Conservation (phyloP, 2,888 invertebrate species). For the Ormyrus pomaceus region DNA sequence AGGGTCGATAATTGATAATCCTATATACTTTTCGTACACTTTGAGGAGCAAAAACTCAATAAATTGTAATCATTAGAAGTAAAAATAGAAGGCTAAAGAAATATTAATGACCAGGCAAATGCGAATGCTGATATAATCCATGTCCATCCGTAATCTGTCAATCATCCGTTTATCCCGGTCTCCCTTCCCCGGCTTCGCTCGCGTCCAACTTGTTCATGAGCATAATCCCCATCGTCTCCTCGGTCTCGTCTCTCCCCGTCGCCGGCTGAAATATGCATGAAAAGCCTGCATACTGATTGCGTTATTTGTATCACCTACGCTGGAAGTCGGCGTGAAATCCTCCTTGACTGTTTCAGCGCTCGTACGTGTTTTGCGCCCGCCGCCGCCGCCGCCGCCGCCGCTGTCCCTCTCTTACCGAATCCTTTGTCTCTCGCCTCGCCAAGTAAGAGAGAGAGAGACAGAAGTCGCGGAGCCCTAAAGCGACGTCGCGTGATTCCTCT, state of each 20-base stretch:
- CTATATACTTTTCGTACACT: too few relatives aligned
- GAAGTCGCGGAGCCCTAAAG: constrained; percentile 14
- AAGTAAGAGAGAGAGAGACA: constrained; percentile 6
- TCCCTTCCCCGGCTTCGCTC: not conserved
- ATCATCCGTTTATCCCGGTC: not conserved
- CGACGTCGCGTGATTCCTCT: constrained; percentile 55
- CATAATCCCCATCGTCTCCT: constrained; percentile 32
- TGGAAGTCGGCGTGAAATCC: constrained; percentile 61
- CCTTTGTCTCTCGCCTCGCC: constrained; percentile 39
- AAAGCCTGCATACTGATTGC: constrained; percentile 74
- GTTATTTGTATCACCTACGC: constrained; percentile 72
- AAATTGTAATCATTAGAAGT: too few relatives aligned
- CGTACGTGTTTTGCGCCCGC: constrained; percentile 41
- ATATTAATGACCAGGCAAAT: too few relatives aligned
- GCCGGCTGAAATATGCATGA: constrained; percentile 72
- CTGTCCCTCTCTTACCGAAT: constrained; percentile 21
- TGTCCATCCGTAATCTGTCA: not conserved
- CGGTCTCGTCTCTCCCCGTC: constrained; percentile 4
- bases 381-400: not conserved
- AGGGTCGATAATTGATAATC: too few relatives aligned
- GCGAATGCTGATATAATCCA: too few relatives aligned
- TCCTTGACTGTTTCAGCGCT: constrained; percentile 53
- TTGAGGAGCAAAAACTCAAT: too few relatives aligned
- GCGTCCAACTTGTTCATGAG: constrained; percentile 12
- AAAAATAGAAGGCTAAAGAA: too few relatives aligned